Base-by-base conservation (phyloP, 1,140 invertebrate species). In the Drosophila oshimai region DNA sequence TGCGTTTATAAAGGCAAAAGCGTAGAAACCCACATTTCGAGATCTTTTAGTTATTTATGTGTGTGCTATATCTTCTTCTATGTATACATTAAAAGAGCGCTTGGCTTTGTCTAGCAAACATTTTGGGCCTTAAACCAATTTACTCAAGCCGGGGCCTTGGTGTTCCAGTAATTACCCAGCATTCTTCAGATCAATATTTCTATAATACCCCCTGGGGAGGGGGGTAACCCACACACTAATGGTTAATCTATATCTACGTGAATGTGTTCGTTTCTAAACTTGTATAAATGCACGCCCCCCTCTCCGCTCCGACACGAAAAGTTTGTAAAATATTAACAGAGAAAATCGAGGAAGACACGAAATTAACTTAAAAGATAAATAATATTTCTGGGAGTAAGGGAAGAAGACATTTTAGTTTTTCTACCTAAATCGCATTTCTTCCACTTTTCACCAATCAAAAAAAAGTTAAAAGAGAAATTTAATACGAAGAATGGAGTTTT, bases 391-490 rank as follows among this genome's bases (percentile, higher is more conserved):
- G 29, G 41, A 45, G n/a, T 31, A 64, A 20, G 13, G 18, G 26
- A 37, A 44, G 53, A 58, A 44, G 12, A 58, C 28, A 58, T 65
- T 86, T 80, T 87, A 81, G 76, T 77, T 87, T 74, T 62, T 81
- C 60, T 87, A 81, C 60, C 58, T 81, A 62, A 87, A 87, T 87
- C 81, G 81, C 83, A 87, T 87, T 87, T 87, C 81, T 87, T 87
- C 81, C 81, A 87, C 68, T 67, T 74, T 60, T 46, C 34, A 33
- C 12, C 18, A 57, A 58, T 54, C 24, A 57, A 68, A 42, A 29
- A 31, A 50, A 60, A 44, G 22, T 12, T 2, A 37, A 37, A 62
- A 18, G 50, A 51, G 15, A 39, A 61, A 51, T n/a, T 36, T 2
- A 28, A 26, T 44, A 44, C 20, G 26, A 50, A 49, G 61, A 65